phyloP scores from a whole-genome alignment of 2,888 invertebrate species.

The Leptinotarsa haldemani region DNA sequence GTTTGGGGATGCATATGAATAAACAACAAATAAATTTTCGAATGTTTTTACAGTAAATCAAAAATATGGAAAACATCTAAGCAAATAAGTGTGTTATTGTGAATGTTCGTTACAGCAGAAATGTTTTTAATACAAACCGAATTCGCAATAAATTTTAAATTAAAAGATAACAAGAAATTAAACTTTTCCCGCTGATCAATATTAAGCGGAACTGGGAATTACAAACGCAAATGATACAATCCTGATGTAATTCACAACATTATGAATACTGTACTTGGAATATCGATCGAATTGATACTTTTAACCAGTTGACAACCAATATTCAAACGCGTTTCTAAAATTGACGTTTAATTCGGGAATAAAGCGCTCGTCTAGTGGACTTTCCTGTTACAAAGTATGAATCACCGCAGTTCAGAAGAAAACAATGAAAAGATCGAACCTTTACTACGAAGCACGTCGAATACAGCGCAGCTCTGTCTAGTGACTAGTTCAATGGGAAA shows the following conservation, averaged over 20 bases:
- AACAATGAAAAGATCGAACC: conserved; percentile 39
- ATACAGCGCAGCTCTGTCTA: conserved; percentile 30
- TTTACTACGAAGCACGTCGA: conserved; percentile 4
- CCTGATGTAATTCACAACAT: background rate
- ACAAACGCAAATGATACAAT: background rate
- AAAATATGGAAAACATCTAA: too few relatives aligned
- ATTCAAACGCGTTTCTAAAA: background rate
- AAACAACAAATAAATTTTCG: too few relatives aligned
- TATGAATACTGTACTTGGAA: background rate
- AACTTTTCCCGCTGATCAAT: background rate
- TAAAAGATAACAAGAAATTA: background rate
- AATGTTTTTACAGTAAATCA: too few relatives aligned
- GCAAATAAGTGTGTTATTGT: too few relatives aligned
- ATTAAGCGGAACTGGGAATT: background rate
- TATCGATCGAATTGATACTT: too few relatives aligned
- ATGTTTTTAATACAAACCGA: too few relatives aligned
- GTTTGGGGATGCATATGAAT: too few relatives aligned
- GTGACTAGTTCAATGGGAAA: conserved; percentile 36
- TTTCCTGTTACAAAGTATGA: conserved; percentile 44
- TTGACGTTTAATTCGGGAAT: background rate
- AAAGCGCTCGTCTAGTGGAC: conserved; percentile 27
- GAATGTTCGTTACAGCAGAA: too few relatives aligned
- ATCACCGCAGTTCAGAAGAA: conserved; percentile 41
- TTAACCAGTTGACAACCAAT: background rate
- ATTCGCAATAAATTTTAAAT: too few relatives aligned